Evolutionary conservation across 2,888 invertebrate genomes (phyloP), one percentile per base, ranked within the genome.

Genomic region (Malthinus flaveolus): DNA sequence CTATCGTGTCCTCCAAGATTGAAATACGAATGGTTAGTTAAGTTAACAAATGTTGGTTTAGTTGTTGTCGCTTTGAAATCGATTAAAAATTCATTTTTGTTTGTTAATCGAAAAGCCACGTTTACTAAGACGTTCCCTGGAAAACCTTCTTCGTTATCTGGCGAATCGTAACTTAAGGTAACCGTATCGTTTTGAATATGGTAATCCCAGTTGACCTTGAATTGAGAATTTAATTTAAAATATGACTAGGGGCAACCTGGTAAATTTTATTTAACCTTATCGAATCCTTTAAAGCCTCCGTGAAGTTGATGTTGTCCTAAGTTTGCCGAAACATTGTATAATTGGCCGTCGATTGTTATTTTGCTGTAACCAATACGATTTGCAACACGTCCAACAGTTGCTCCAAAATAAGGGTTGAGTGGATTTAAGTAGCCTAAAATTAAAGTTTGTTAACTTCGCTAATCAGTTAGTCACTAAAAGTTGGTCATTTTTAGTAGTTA

Each of bases 1-100:
- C 85, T 79, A 71, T 89, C 88, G 79, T 95, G 93, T n/a, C 96
- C 96, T 47, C 88, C 93, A 36, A 97, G 82, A 79, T 97, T 97
- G 78, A 97, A 96, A 76, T 91, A 97, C 1, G 91, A 86, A 72
- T 95, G 90, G 76, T 91, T 92, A 45, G 94, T 94, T 54, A 97
- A 79, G 77, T 93, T 96, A 60, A 97, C 82, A 9, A 90, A 86
- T 0, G 95, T 96, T 0, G 91, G 84, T 72, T 90, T 90, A 7
- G 86, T 88, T 1, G 90, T 85, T 2, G 85, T 85, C 11, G 92
- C 93, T 63, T 82, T 85, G 83, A 91, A 93, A 60, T 87, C 84
- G 4, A 96, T 85, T 58, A 84, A 79, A 37, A 97, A 80, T 59
- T 87, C 85, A 73, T 94, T 91, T 62, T 89, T 85, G 23, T 85